Evolutionary conservation across 2,113 vertebrate genomes (phyloP).

Genomic region (Dicrurus megarhynchus): DNA sequence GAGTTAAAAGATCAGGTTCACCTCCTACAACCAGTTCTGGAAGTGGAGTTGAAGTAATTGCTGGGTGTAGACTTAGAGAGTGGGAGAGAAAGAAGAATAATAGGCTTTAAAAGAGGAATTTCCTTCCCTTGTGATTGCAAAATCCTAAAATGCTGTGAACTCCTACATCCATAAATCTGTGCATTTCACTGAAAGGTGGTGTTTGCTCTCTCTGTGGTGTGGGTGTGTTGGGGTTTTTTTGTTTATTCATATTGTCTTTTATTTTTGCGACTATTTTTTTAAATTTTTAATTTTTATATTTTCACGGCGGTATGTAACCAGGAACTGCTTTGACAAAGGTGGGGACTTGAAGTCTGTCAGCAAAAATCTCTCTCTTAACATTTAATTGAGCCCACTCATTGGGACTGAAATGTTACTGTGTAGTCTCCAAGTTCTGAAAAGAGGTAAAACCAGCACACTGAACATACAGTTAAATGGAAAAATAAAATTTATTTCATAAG

Average conservation of each 20-base stretch:
- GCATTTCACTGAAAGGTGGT: not conserved
- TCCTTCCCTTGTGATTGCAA: not conserved
- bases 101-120: not conserved
- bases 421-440: not conserved
- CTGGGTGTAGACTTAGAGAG: not conserved
- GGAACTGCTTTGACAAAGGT: not conserved
- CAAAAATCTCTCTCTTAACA: not conserved
- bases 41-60: not conserved
- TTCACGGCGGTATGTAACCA: not conserved
- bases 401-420: not conserved
- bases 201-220: not conserved
- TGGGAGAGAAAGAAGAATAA: not conserved
- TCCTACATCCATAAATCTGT: not conserved
- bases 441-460: not conserved
- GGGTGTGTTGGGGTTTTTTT: not conserved
- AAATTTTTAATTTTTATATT: not conserved
- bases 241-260: not conserved
- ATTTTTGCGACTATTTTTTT: not conserved
- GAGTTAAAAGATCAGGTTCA: not conserved
- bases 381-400: conserved; percentile 10
- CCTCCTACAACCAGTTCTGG: not conserved
- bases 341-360: not conserved
- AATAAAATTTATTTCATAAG: not conserved
- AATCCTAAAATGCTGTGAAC: not conserved
- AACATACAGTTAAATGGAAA: not conserved